These are phyloP conservation scores for Actenoides lindsayi DNA, from an alignment of 2,113 vertebrate species.

Conservation along the genomic window DNA sequence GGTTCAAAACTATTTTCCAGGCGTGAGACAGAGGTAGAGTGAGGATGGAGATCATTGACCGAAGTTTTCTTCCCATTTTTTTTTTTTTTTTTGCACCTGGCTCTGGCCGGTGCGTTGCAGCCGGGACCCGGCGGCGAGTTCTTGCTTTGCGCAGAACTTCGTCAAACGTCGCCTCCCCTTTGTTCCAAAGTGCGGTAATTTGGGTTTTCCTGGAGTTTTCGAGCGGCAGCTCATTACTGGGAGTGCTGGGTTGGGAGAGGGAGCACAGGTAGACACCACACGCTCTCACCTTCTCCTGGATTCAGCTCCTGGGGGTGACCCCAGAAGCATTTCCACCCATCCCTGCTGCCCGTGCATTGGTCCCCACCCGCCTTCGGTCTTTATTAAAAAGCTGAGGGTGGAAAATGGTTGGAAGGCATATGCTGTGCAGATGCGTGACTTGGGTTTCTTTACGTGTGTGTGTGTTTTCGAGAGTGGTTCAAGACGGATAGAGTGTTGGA, in stretches of 20 bases:
- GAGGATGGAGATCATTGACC: neutral
- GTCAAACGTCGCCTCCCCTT: neutral
- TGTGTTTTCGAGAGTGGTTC: neutral
- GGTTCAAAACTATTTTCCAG: neutral
- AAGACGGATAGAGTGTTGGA: neutral
- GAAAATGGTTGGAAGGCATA: neutral
- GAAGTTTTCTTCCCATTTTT: neutral
- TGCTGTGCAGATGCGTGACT: slow-evolving; percentile 18
- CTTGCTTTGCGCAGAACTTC: neutral
- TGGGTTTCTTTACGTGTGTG: neutral
- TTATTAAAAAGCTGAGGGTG: neutral
- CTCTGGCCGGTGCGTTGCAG: neutral
- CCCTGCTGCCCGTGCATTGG: fast-evolving
- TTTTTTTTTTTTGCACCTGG: neutral
- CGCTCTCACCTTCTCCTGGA: neutral
- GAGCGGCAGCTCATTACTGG: neutral
- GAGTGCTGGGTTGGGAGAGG: fast-evolving
- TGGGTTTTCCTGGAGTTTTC: neutral
- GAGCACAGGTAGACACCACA: neutral
- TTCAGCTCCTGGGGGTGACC: neutral
- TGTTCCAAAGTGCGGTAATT: neutral
- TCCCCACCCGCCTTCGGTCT: neutral
- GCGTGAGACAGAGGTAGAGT: neutral
- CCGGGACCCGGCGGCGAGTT: neutral
- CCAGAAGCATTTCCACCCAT: neutral